A percentile compares a stretch with the other conserved stretches of the same genome.
These are phyloP conservation scores for Dicycla oo DNA, from an alignment of 2,888 invertebrate species.

Conservation along the genomic window DNA sequence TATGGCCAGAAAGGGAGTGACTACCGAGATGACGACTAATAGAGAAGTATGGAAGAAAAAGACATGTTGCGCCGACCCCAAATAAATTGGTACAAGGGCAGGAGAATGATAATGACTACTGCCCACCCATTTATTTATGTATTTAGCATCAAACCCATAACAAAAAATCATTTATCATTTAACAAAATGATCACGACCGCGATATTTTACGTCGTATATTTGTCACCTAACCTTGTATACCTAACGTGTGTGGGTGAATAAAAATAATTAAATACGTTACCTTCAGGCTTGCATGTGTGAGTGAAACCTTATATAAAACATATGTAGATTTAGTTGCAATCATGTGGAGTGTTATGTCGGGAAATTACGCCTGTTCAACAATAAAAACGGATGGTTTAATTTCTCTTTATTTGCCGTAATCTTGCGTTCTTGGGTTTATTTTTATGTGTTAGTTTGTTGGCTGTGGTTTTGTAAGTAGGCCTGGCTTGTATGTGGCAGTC, in stretches of 20 bases:
- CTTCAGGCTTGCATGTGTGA: conserved; percentile 20
- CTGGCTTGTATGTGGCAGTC: not conserved
- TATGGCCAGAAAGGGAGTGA: no score
- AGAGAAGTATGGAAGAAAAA: no score
- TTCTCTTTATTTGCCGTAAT: conserved; percentile 50
- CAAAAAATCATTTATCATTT: no score
- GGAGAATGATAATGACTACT: no score
- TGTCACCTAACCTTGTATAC: conserved; percentile 42
- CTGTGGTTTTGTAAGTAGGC: conserved; percentile 1
- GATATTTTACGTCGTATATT: conserved; percentile 5
- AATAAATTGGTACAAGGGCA: no score
- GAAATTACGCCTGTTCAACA: conserved; percentile 56
- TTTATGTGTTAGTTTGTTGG: conserved; percentile 10
- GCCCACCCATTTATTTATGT: no score
- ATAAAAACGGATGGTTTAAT: conserved; percentile 61
- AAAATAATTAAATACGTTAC: conserved; percentile 57
- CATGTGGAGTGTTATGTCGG: conserved; percentile 52
- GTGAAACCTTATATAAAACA: conserved; percentile 39
- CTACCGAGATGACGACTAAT: no score
- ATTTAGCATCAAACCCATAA: not conserved
- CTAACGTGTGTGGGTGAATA: conserved; percentile 36
- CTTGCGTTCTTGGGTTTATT: conserved; percentile 38
- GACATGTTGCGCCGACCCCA: no score
- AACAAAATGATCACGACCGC: not conserved
- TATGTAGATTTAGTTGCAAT: conserved; percentile 55